A percentile compares a stretch with the other conserved stretches of the same genome.
These are phyloP conservation scores for Toxostoma redivivum DNA, from an alignment of 2,113 vertebrate genomes.

Conservation along the genomic window DNA sequence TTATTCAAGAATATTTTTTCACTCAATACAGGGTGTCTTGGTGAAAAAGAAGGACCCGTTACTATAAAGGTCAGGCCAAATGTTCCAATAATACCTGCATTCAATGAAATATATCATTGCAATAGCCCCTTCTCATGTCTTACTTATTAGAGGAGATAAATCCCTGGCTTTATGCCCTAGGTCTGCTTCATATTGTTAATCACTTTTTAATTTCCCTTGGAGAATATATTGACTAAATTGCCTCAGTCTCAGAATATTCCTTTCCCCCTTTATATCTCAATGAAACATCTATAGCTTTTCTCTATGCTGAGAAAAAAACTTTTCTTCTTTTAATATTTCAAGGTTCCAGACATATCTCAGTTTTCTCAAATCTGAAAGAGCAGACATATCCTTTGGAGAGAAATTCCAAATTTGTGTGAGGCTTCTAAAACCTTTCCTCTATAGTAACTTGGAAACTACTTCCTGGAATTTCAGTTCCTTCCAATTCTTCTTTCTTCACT, in stretches of 20 bases:
- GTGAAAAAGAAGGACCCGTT: background rate
- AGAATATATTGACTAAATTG: background rate
- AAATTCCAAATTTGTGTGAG: background rate
- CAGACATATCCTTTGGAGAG: background rate
- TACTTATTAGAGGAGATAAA: background rate
- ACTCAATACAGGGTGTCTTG: background rate
- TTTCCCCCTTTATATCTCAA: background rate
- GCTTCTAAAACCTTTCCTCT: background rate
- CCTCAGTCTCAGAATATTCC: background rate
- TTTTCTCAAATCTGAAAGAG: constrained; percentile 8
- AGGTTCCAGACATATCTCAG: background rate
- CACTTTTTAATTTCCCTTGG: background rate
- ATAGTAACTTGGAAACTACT: background rate
- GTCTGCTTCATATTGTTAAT: background rate
- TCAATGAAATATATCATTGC: background rate
- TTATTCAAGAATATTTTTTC: background rate
- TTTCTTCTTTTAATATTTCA: background rate
- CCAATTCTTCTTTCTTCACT: background rate
- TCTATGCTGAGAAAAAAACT: background rate
- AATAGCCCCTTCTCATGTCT: background rate
- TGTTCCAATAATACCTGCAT: background rate
- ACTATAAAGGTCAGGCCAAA: background rate
- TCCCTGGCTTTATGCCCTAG: background rate
- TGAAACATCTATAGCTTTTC: background rate
- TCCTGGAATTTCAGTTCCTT: background rate